Conservation (phyloP, 2,797 vertebrate genomes). For the Lacerta viridis region DNA sequence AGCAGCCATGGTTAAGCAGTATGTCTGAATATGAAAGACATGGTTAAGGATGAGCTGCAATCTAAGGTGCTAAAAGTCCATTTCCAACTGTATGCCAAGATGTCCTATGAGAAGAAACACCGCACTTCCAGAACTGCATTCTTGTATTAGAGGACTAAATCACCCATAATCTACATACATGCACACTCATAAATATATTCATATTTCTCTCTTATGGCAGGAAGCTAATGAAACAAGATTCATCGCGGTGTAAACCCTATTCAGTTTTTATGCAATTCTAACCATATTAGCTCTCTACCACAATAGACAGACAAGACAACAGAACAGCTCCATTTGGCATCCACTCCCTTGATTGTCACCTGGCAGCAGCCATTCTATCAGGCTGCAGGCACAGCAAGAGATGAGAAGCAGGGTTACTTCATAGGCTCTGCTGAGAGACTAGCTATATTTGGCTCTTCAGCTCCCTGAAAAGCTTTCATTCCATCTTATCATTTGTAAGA, state of each 20-base stretch:
- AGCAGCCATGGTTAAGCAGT: background rate
- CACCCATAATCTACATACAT: background rate
- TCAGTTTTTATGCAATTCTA: background rate
- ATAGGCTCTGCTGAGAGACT: too few relatives aligned
- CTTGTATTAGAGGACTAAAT: background rate
- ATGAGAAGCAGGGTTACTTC: too few relatives aligned
- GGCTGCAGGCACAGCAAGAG: too few relatives aligned
- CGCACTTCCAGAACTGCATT: background rate
- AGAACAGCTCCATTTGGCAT: background rate
- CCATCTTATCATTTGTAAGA: too few relatives aligned
- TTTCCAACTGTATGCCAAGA: background rate
- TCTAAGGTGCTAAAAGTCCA: too few relatives aligned
- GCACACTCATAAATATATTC: background rate
- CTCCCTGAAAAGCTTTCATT: too few relatives aligned
- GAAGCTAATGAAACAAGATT: background rate
- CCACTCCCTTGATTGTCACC: too few relatives aligned
- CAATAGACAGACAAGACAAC: background rate
- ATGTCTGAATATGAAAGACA: background rate
- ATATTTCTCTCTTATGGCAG: background rate
- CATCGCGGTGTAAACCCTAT: too few relatives aligned
- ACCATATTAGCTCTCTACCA: too few relatives aligned
- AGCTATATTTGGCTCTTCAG: too few relatives aligned
- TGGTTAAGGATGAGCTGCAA: background rate
- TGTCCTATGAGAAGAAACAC: background rate
- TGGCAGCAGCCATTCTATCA: too few relatives aligned